A percentile compares a stretch with the other conserved stretches of the same genome.
phyloP scores from a whole-genome alignment of 2,113 vertebrate species.

The Xenopus borealis region DNA sequence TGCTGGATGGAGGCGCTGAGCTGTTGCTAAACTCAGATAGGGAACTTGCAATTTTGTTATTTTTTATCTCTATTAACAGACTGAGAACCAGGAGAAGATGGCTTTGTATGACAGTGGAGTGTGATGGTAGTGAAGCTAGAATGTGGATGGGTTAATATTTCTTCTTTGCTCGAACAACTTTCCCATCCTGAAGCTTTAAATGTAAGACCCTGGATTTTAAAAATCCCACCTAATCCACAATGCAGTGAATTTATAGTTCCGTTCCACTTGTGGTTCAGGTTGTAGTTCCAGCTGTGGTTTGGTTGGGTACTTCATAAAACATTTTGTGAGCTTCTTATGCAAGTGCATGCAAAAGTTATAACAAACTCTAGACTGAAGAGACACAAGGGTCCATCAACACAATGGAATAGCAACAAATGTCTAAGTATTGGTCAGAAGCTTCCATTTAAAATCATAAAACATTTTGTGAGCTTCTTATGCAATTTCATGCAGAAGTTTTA shows the following conservation, averaged over 20 bases:
- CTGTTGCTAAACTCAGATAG: too few relatives aligned
- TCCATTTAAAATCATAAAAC: background rate
- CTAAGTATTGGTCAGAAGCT: background rate
- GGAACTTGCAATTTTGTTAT: too few relatives aligned
- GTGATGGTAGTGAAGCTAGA: background rate
- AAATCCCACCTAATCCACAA: constrained; percentile 30
- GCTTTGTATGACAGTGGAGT: background rate
- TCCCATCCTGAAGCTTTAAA: constrained; percentile 17
- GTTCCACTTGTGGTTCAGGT: constrained; percentile 34
- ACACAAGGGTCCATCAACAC: constrained; percentile 3
- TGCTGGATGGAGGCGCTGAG: constrained; percentile 10
- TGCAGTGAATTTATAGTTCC: constrained; percentile 32
- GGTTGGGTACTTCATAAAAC: constrained; percentile 11
- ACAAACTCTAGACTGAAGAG: constrained; percentile 1
- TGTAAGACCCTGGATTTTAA: constrained; percentile 12
- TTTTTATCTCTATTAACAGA: constrained; percentile 1
- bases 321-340: constrained; percentile 10
- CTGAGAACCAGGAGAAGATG: background rate
- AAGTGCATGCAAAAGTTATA: background rate
- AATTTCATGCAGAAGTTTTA: background rate
- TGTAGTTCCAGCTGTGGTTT: constrained; percentile 14
- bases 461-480: constrained; percentile 7
- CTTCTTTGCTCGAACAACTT: background rate
- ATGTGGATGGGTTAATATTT: background rate
- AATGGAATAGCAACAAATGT: constrained; percentile 17